phyloP scores from a whole-genome alignment of 2,797 vertebrate genomes.

The Triplophysa bombifrons region DNA sequence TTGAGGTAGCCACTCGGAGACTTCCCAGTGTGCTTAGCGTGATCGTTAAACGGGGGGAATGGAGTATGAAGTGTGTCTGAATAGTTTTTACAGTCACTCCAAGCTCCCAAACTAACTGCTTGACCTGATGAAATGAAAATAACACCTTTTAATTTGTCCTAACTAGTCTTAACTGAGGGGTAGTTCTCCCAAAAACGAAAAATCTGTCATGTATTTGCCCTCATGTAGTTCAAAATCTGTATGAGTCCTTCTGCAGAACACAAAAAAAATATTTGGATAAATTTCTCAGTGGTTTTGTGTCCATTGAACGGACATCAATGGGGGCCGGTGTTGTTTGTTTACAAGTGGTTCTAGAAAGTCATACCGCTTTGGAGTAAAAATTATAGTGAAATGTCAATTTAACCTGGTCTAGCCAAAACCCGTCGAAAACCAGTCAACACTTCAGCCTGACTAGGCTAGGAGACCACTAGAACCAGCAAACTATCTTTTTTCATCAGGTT shows the following conservation, averaged over 20 bases:
- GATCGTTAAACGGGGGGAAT: not conserved
- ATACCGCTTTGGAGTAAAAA: no score
- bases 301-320: no score
- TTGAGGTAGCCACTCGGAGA: not conserved
- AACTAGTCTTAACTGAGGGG: not conserved
- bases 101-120: not conserved
- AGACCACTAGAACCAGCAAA: not conserved
- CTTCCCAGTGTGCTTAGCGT: not conserved
- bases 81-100: not conserved
- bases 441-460: not conserved
- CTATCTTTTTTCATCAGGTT: not conserved
- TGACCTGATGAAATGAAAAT: not conserved
- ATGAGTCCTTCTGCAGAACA: no score
- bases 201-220: no score
- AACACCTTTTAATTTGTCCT: not conserved
- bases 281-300: no score
- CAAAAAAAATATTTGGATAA: no score
- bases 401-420: not conserved
- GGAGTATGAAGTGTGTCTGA: not conserved
- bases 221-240: no score
- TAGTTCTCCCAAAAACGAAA: no score
- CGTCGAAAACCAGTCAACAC: not conserved
- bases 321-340: no score
- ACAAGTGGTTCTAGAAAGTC: no score
- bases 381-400: not conserved